Conservation (phyloP, 2,113 vertebrate species). For the Oxyruncus cristatus region DNA sequence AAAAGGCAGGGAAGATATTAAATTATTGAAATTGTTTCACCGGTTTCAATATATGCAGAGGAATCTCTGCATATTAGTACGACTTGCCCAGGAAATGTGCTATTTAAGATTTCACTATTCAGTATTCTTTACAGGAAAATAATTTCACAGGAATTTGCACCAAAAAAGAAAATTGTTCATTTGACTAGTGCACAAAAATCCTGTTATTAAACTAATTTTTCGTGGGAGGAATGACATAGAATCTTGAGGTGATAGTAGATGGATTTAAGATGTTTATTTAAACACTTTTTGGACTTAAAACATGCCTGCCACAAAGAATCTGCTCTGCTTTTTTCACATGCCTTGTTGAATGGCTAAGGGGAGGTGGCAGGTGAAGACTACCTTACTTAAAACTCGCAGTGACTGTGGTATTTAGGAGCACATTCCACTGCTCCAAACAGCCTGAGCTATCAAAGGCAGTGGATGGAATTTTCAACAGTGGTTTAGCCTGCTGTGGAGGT, state of each 20-base stretch:
- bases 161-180: neutral
- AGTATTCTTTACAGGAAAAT: neutral
- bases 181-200: neutral
- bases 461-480: neutral
- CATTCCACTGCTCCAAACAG: neutral
- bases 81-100: neutral
- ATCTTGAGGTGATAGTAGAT: neutral
- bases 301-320: neutral
- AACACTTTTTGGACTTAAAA: neutral
- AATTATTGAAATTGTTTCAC: neutral
- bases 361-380: neutral
- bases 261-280: neutral
- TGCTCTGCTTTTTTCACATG: neutral
- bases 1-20: neutral
- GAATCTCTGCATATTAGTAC: neutral
- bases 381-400: neutral
- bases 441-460: neutral
- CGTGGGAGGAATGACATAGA: neutral
- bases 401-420: neutral
- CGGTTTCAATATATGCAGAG: neutral
- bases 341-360: neutral
- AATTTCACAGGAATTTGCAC: neutral
- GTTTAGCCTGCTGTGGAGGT: neutral
- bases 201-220: neutral
- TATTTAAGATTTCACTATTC: neutral